Percentiles rank a stretch among this genome's conserved stretches.
Evolutionary conservation across 1,140 invertebrate species (phyloP).

Genomic region (Diploscapter pachys): DNA sequence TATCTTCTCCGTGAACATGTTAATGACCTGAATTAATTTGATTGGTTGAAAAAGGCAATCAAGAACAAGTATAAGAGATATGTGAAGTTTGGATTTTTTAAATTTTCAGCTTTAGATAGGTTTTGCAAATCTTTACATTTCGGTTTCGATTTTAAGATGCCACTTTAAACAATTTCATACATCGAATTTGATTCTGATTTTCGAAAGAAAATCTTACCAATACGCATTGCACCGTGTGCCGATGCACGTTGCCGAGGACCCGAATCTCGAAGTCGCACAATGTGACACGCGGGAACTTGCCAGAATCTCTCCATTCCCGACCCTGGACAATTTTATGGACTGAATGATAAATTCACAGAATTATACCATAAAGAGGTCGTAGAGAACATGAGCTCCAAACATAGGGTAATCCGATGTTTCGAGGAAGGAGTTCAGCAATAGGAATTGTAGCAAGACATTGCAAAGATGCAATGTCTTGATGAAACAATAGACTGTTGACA

Average conservation of each 20-base stretch:
- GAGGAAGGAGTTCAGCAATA: conserved; percentile 64
- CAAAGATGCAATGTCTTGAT: conserved; percentile 63
- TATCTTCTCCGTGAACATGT: conserved; percentile 59
- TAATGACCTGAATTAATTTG: conserved; percentile 29
- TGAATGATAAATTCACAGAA: not conserved
- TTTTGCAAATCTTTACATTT: too few relatives aligned
- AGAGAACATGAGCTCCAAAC: conserved; percentile 63
- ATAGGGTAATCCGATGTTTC: conserved; percentile 63
- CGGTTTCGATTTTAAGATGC: too few relatives aligned
- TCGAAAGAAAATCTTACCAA: conserved; percentile 14
- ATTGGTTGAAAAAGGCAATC: too few relatives aligned
- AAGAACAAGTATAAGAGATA: too few relatives aligned
- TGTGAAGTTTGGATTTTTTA: too few relatives aligned
- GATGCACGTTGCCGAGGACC: conserved; percentile 60
- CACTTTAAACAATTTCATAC: too few relatives aligned
- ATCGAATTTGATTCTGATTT: too few relatives aligned
- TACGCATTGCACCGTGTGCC: conserved; percentile 59
- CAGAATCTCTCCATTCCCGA: conserved; percentile 55
- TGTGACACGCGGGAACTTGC: conserved; percentile 62
- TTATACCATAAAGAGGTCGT: conserved; percentile 59
- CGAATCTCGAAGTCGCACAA: conserved; percentile 61
- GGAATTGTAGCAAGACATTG: conserved; percentile 65
- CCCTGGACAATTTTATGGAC: conserved; percentile 29
- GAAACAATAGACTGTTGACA: conserved; percentile 46
- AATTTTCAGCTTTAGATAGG: too few relatives aligned